Evolutionary conservation across 2,797 vertebrate genomes (phyloP).

Genomic region (Enteromius unitaeniatus): DNA sequence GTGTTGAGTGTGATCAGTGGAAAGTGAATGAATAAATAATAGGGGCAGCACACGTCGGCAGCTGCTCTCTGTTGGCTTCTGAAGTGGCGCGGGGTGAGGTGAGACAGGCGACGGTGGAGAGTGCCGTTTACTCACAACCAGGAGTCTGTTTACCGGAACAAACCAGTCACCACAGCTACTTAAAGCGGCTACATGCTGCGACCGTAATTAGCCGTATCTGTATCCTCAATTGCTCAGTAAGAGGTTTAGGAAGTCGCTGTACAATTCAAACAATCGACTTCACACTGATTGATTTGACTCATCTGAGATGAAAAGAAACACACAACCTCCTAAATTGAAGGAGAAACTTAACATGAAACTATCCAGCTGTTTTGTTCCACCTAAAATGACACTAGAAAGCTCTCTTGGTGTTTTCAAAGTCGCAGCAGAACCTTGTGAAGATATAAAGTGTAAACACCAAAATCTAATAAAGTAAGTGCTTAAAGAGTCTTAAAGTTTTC

Average conservation of each 20-base stretch:
- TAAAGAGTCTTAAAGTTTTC: neutral
- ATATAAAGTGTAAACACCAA: neutral
- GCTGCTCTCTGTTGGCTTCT: constrained; percentile 58
- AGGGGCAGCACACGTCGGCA: constrained; percentile 47
- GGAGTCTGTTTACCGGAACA: constrained; percentile 54
- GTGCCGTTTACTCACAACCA: constrained; percentile 53
- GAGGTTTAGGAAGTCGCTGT: constrained; percentile 39
- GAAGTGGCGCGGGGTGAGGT: constrained; percentile 52
- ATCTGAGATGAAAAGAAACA: constrained; percentile 41
- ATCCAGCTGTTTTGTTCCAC: constrained; percentile 34
- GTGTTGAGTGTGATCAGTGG: constrained; percentile 66
- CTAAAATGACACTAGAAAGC: constrained; percentile 20
- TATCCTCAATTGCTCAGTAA: constrained; percentile 40
- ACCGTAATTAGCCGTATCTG: constrained; percentile 48
- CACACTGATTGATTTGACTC: constrained; percentile 31
- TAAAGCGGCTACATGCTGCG: constrained; percentile 27
- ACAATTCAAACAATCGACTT: constrained; percentile 33
- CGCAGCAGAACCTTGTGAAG: neutral
- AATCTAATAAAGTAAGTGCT: neutral
- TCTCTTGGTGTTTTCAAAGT: constrained; percentile 20
- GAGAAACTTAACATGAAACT: constrained; percentile 14
- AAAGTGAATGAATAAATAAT: constrained; percentile 77
- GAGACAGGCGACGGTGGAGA: constrained; percentile 44
- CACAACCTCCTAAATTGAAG: neutral
- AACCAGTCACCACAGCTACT: constrained; percentile 33